Evolutionary conservation across 2,888 invertebrate species (phyloP), one percentile per base, ranked within the genome.

Genomic region (Hedychridium roseum): DNA sequence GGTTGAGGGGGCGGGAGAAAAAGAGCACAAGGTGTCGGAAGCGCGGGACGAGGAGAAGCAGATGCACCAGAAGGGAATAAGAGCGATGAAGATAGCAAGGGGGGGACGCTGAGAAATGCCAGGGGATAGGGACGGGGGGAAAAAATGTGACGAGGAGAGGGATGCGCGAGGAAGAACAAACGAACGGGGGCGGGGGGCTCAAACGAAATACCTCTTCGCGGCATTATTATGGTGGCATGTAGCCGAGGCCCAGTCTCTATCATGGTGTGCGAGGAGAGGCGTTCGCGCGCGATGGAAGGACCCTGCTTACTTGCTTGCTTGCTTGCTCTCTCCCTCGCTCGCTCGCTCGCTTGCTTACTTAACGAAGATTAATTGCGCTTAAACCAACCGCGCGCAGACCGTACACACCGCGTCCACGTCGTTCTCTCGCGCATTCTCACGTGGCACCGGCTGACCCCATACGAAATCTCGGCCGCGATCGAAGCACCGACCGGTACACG

Each of bases 301-400:
- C n/a, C n/a, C n/a, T n/a, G n/a, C n/a, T n/a, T n/a, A n/a, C n/a
- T n/a, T 45, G 45, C 61, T 56, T 61, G 58, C 50, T 46, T 43
- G 57, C 55, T 62, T 59, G 60, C 68, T 64, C 58, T 68, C 61
- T 71, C 52, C 71, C 70, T 68, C 17, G 52, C 53, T 48, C 36
- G 62, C 62, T 63, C 49, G 57, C 57, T 68, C 60, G 68, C 74
- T 71, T 70, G 72, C 69, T 76, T 70, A 74, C 74, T 73, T 75
- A 76, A 76, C 76, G 76, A 76, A 76, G 76, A 76, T 76, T 76
- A 76, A 76, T 76, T 73, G 74, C 75, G 68, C 72, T 74, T 68
- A 71, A 72, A 74, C 72, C 68, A 73, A 74, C 74, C 69, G 70
- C 70, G 68, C 51, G 36, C 41, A 17, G 43, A 48, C 49, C 48